These are phyloP conservation scores for Jaculus jaculus DNA, from an alignment of 2,113 vertebrate species.

Conservation along the genomic window DNA sequence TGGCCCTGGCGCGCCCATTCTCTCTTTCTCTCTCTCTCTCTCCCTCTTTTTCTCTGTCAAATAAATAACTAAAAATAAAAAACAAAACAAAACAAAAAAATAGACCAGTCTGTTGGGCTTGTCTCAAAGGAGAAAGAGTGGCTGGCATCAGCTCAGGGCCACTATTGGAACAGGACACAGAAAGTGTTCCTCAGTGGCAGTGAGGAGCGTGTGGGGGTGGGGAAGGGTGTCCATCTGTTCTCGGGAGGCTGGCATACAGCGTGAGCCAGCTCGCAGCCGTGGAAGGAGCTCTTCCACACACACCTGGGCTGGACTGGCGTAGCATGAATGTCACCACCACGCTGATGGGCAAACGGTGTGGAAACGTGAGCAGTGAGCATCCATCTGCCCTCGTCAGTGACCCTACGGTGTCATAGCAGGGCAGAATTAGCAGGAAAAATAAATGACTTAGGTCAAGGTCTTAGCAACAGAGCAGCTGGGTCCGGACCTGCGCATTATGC, in stretches of 20 bases:
- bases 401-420: not conserved
- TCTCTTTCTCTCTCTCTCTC: too few relatives aligned
- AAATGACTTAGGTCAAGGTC: not conserved
- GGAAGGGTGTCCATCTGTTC: not conserved
- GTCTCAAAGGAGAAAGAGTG: too few relatives aligned
- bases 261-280: fast-evolving
- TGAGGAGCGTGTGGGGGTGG: too few relatives aligned
- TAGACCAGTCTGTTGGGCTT: too few relatives aligned
- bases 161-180: not conserved
- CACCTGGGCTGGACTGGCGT: not conserved
- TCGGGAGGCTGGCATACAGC: not conserved
- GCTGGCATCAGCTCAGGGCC: too few relatives aligned
- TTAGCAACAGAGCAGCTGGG: not conserved
- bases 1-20: too few relatives aligned
- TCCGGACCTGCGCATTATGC: not conserved
- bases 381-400: not conserved
- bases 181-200: too few relatives aligned
- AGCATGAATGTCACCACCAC: not conserved
- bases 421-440: not conserved
- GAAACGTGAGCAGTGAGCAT: not conserved
- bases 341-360: not conserved
- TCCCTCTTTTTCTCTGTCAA: too few relatives aligned
- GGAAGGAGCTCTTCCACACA: not conserved
- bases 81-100: too few relatives aligned
- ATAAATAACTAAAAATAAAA: too few relatives aligned